Evolutionary conservation across 2,797 vertebrate genomes (phyloP), one percentile per base, ranked within the genome.

Genomic region (Knipowitschia caucasica): DNA sequence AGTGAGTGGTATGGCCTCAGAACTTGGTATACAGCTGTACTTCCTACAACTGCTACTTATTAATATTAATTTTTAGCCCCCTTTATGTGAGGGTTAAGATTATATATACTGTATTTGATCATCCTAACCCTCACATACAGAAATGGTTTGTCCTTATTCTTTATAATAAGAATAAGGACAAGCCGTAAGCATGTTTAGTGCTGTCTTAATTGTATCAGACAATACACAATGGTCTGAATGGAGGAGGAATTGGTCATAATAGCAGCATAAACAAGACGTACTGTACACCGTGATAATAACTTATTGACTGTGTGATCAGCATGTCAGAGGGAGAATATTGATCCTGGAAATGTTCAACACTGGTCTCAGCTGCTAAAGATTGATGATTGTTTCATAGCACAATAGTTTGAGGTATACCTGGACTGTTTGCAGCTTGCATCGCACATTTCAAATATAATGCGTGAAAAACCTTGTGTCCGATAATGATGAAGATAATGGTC

Each of bases 1-100:
- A 34, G 67, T 62, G 46, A 23, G 53, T 57, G 20, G 35, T 15
- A 20, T 33, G 23, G 40, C 21, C 12, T 30, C 4, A n/a, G n/a
- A n/a, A n/a, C n/a, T n/a, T n/a, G n/a, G n/a, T n/a, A n/a, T n/a
- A n/a, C n/a, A n/a, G n/a, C n/a, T n/a, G n/a, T 9, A 29, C 4
- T 29, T 29, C 9, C 26, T 29, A 9, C 26, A 29, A 29, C 26
- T 29, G 4, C 4, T 29, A 9, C 26, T 4, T 29, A 9, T 29
- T 29, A 29, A 29, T 4, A 29, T 29, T 29, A 9, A 9, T 9
- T 55, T 51, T 29, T 6, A 24, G 7, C 31, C n/a, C 31, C 31
- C 31, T 33, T 31, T 33, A n/a, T n/a, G n/a, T n/a, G n/a, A n/a
- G n/a, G n/a, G n/a, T n/a, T n/a, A n/a, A n/a, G n/a, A n/a, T n/a